Evolutionary conservation across 2,888 invertebrate species (phyloP).

Genomic region (Cepaea hortensis): DNA sequence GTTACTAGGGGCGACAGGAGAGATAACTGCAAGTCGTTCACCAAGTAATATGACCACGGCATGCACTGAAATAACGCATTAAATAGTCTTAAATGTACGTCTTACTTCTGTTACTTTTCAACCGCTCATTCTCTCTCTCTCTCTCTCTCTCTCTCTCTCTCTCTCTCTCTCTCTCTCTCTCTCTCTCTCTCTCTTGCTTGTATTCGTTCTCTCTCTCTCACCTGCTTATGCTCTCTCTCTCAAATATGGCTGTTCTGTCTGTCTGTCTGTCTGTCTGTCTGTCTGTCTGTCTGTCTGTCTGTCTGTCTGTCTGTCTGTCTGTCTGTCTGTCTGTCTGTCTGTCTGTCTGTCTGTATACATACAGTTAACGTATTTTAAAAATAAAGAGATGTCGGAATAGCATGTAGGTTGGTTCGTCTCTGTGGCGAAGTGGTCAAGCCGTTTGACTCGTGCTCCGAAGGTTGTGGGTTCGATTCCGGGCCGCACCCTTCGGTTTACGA

Average conservation of each 20-base stretch:
- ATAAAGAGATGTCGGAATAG: no score
- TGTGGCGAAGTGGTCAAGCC: no score
- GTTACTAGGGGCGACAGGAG: constrained; percentile 51
- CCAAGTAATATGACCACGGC: constrained; percentile 56
- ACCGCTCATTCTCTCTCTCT: not conserved
- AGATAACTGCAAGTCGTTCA: constrained; percentile 57
- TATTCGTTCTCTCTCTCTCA: not conserved
- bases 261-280: no score
- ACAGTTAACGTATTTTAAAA: not conserved
- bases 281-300: no score
- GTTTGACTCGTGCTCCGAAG: no score
- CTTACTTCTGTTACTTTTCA: no score
- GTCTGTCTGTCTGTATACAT: not conserved
- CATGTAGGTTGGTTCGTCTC: no score
- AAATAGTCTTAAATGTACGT: not conserved
- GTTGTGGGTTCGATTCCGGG: no score
- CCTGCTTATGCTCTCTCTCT: no score
- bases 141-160: not conserved
- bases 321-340: not conserved
- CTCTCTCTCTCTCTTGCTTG: not conserved
- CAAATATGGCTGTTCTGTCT: no score
- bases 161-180: not conserved
- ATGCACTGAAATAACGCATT: constrained; percentile 45
- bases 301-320: not conserved
- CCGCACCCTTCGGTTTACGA: no score